Evolutionary conservation across 1,140 invertebrate species (phyloP), one percentile per base, ranked within the genome.

Genomic region (Micrasema longulum): DNA sequence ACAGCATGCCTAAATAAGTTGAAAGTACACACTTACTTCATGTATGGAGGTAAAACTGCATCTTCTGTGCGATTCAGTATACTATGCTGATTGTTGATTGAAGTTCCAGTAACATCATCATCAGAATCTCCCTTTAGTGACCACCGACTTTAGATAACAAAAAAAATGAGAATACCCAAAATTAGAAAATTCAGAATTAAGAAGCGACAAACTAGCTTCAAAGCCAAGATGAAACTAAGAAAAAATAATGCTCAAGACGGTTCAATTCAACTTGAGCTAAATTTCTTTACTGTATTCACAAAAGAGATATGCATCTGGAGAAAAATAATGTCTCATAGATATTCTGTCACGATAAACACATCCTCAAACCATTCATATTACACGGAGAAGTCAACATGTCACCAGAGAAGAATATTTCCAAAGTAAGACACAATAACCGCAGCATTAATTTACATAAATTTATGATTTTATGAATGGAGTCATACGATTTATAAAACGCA

Each of bases 21-120:
- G 67, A 52, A 35, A 38, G n/a, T 52, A 38, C 10, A 31, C 18
- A 73, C 66, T 65, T 64, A 76, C 76, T 83, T 85, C 18, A 86
- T 80, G 65, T 85, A 85, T 1, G 83, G 82, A 66, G 84, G 80
- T 11, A 85, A 75, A 0, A 86, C 73, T 5, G 81, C 76, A 53
- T 84, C 82, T 36, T 84, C 83, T 7, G 80, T 78, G 3, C 76
- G 70, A 7, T 79, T 72, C 11, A 81, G 79, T 23, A 82, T 77
- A 47, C 77, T 79, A 52, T 83, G 79, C 26, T 68, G 74, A 64
- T 67, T 63, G 20, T 71, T 78, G 11, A 78, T 64, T 11, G 80
- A 78, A 11, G 81, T 82, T 66, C 82, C 81, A 4, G 81, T 79
- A 31, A 81, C 79, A 0, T 80, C 71, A 20, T 76, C 69, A 18